phyloP scores from a whole-genome alignment of 1,140 invertebrate species.

The Hyphantria cunea region DNA sequence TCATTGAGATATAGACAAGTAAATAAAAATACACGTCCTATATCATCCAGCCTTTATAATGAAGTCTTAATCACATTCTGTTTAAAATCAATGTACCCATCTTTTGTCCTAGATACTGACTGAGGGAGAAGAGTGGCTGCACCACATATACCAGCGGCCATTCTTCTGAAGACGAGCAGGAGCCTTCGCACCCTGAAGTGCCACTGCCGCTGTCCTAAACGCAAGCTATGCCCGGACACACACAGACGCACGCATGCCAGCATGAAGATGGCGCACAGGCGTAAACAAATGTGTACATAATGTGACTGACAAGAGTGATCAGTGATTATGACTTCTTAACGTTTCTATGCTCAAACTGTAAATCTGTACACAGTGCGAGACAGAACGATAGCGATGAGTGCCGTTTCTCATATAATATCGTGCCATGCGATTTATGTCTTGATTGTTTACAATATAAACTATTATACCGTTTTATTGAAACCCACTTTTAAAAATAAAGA shows the following conservation, averaged over 20 bases:
- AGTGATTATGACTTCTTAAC: neutral
- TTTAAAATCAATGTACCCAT: neutral
- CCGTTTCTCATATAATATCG: no score
- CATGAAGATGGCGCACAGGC: neutral
- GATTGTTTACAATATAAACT: no score
- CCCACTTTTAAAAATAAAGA: no score
- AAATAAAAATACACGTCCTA: no score
- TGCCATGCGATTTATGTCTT: no score
- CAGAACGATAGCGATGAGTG: neutral
- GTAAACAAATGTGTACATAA: neutral
- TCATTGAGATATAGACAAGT: no score
- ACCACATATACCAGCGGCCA: conserved; percentile 63
- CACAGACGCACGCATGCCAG: no score
- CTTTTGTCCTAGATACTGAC: conserved; percentile 68
- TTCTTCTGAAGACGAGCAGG: conserved; percentile 72
- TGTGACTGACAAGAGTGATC: neutral
- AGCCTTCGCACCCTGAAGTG: conserved; percentile 57
- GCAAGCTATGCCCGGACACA: neutral
- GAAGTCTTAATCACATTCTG: no score
- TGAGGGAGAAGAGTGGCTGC: conserved; percentile 74
- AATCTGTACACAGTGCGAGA: neutral
- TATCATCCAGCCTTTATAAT: no score
- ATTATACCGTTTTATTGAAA: no score
- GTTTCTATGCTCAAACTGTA: conserved; percentile 10
- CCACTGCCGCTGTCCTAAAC: conserved; percentile 51